Conservation (phyloP, 2,113 vertebrate genomes). For the Megaleporinus macrocephalus region DNA sequence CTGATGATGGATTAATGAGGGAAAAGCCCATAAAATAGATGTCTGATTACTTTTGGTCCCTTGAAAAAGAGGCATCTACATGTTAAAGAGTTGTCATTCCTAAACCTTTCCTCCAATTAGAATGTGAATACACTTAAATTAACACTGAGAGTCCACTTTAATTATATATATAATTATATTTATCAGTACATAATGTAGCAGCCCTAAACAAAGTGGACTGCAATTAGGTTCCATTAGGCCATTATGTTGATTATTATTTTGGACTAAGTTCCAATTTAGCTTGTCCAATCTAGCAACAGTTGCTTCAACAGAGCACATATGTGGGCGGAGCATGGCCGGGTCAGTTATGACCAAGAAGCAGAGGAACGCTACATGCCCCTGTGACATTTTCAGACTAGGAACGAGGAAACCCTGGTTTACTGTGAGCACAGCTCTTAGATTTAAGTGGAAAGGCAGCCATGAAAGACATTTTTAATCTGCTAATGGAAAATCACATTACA, state of each 20-base stretch:
- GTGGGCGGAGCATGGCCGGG: background rate
- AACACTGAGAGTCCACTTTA: no score
- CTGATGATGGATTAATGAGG: no score
- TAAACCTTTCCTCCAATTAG: no score
- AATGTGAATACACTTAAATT: no score
- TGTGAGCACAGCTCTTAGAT: constrained; percentile 36
- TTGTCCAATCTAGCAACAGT: background rate
- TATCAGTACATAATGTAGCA: no score
- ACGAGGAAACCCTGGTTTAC: constrained; percentile 22
- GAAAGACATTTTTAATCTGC: constrained; percentile 60
- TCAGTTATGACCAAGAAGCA: background rate
- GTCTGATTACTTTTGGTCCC: no score
- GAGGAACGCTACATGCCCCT: constrained; percentile 4
- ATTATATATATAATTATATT: no score
- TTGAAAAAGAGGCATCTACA: no score
- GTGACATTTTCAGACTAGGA: constrained; percentile 54
- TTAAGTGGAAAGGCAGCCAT: constrained; percentile 56
- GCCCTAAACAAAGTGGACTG: background rate
- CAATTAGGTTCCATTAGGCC: background rate
- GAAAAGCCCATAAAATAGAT: no score
- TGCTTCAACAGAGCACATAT: background rate
- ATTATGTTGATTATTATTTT: no score
- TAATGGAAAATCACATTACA: constrained; percentile 64
- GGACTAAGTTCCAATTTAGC: no score
- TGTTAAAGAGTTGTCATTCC: no score